Percentiles rank a stretch among this genome's conserved stretches.
Conservation (phyloP, 2,888 invertebrate species). For the Tenthredo amoena region DNA sequence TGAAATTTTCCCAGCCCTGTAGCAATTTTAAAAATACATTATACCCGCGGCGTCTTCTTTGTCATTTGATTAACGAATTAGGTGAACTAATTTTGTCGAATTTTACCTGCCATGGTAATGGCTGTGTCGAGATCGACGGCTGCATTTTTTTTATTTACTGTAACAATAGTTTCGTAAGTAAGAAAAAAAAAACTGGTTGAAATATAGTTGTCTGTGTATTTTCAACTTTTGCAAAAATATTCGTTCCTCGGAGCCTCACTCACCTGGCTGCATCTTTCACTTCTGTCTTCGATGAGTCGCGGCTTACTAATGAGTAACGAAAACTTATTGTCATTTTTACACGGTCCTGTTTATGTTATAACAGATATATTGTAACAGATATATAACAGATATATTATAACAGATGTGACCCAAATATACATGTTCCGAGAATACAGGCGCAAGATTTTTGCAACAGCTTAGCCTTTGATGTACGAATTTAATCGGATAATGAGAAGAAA, state of each 20-base stretch:
- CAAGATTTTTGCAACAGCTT: neutral
- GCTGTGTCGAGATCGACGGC: constrained; percentile 21
- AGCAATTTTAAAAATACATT: neutral
- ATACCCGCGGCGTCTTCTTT: neutral
- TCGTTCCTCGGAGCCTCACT: neutral
- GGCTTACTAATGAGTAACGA: neutral
- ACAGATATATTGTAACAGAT: neutral
- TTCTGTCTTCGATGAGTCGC: neutral
- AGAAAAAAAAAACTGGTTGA: neutral
- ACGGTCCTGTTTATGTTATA: neutral
- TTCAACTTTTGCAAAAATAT: neutral
- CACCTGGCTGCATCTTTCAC: neutral
- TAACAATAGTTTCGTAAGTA: neutral
- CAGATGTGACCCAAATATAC: neutral
- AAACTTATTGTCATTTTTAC: neutral
- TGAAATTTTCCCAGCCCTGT: constrained; percentile 40
- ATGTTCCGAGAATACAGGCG: neutral
- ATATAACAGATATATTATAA: neutral
- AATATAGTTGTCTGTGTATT: neutral
- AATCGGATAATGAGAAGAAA: neutral
- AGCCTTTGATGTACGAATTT: neutral
- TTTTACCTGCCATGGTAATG: constrained; percentile 5
- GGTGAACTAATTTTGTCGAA: neutral
- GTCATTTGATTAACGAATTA: neutral
- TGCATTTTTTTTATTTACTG: neutral